phyloP scores from a whole-genome alignment of 2,113 vertebrate species.

The Lipophrys pholis region DNA sequence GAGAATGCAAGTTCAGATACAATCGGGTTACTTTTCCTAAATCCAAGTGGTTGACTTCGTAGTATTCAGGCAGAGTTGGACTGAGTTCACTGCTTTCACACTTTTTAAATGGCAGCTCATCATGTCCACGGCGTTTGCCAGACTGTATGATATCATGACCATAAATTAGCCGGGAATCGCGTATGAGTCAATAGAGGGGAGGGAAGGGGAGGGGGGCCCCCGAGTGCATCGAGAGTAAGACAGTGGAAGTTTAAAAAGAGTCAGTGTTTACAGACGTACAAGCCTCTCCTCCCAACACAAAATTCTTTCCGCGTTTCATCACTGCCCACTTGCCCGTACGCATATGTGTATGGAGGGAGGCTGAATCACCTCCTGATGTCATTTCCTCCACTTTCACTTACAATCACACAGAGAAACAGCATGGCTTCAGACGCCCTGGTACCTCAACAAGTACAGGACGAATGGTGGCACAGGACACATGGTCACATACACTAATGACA shows the following conservation, averaged over 20 bases:
- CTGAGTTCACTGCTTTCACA: conserved; percentile 65
- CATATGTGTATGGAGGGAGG: conserved; percentile 55
- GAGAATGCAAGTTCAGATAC: neutral
- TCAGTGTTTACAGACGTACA: conserved; percentile 73
- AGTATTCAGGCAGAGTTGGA: conserved; percentile 12
- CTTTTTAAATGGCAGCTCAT: conserved; percentile 53
- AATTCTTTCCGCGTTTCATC: conserved; percentile 83
- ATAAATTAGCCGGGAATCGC: conserved; percentile 60
- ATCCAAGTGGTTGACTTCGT: neutral
- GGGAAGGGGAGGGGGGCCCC: conserved; percentile 35
- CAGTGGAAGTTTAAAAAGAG: conserved; percentile 49
- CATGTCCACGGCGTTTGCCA: conserved; percentile 46
- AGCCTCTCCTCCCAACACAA: conserved; percentile 75
- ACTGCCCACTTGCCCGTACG: conserved; percentile 67
- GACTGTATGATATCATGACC: conserved; percentile 72
- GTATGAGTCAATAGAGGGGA: conserved; percentile 60
- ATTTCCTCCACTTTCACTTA: conserved; percentile 75
- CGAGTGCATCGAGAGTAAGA: conserved; percentile 34
- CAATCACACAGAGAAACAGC: conserved; percentile 60
- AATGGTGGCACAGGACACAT: neutral
- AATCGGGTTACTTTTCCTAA: neutral
- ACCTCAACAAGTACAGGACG: conserved; percentile 4
- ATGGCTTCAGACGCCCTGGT: conserved; percentile 29
- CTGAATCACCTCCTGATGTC: conserved; percentile 74
- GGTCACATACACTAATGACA: neutral